Conservation (phyloP, 1,140 invertebrate genomes). For the Globodera rostochiensis region DNA sequence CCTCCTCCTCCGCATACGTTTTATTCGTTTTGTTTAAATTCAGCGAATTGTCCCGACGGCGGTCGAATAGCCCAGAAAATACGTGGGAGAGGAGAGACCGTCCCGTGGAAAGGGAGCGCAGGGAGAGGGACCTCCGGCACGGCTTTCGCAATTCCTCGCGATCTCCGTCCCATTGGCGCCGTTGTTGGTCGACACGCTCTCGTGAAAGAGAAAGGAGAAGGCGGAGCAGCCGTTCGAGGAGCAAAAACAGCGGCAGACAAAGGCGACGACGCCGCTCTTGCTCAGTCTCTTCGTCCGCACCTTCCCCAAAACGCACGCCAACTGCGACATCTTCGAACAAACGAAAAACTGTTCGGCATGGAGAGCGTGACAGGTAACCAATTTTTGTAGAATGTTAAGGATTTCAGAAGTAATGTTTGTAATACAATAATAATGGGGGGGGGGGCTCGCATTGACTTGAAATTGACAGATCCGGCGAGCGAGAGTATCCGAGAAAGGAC, state of each 20-base stretch:
- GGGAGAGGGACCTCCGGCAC: neutral
- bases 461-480: constrained; percentile 6
- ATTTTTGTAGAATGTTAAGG: neutral
- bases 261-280: neutral
- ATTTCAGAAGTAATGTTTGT: neutral
- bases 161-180: neutral
- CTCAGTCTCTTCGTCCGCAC: neutral
- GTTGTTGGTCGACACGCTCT: constrained; percentile 13
- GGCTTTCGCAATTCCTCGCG: constrained; percentile 11
- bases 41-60: constrained; percentile 27
- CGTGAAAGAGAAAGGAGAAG: neutral
- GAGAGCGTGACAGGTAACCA: neutral
- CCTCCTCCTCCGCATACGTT: neutral
- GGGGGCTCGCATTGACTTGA: neutral
- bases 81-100: constrained; percentile 5
- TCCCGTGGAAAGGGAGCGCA: constrained; percentile 10
- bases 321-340: neutral
- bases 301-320: neutral
- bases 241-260: neutral
- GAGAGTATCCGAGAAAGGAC: neutral
- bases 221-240: neutral
- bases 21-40: neutral
- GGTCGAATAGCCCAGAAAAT: constrained; percentile 25
- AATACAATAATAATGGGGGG: neutral
- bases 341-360: constrained; percentile 1